These are phyloP conservation scores for Lacanobia oleracea DNA, from an alignment of 2,888 invertebrate species.

Conservation along the genomic window DNA sequence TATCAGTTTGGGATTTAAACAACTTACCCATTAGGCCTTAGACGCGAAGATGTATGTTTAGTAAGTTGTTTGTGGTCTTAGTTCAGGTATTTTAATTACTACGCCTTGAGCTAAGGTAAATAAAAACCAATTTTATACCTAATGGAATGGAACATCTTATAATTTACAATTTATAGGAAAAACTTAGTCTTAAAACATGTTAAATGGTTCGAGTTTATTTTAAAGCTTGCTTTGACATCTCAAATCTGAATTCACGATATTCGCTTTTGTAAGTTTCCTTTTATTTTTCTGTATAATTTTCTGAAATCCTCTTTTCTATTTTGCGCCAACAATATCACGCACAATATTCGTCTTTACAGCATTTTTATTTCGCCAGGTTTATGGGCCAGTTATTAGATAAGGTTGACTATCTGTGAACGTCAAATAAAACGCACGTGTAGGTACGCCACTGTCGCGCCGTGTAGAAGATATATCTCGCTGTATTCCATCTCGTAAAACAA, in stretches of 20 bases:
- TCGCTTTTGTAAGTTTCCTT: neutral
- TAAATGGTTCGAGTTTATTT: neutral
- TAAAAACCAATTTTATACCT: neutral
- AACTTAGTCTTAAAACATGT: neutral
- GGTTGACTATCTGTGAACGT: slow-evolving; percentile 50
- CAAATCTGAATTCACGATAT: neutral
- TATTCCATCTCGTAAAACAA: slow-evolving; percentile 44
- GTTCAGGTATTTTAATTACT: slow-evolving; percentile 34
- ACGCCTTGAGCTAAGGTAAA: slow-evolving; percentile 11
- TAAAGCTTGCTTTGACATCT: neutral
- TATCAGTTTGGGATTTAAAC: slow-evolving; percentile 31
- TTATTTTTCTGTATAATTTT: slow-evolving; percentile 21
- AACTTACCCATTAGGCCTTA: slow-evolving; percentile 33
- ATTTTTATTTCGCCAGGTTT: slow-evolving; percentile 67
- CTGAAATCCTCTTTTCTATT: slow-evolving; percentile 27
- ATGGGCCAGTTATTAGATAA: slow-evolving; percentile 69
- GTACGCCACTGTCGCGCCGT: slow-evolving; percentile 21
- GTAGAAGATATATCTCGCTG: neutral
- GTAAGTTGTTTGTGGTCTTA: slow-evolving; percentile 43
- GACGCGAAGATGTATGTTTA: slow-evolving; percentile 31
- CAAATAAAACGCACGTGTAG: slow-evolving; percentile 51
- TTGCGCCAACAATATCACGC: slow-evolving; percentile 53
- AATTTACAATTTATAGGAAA: neutral
- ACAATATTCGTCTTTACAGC: slow-evolving; percentile 65
- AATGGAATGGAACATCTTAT: neutral